Percentiles rank a stretch among this genome's conserved stretches.
Conservation (phyloP, 2,888 invertebrate species). For the Drosophila nigricruria region DNA sequence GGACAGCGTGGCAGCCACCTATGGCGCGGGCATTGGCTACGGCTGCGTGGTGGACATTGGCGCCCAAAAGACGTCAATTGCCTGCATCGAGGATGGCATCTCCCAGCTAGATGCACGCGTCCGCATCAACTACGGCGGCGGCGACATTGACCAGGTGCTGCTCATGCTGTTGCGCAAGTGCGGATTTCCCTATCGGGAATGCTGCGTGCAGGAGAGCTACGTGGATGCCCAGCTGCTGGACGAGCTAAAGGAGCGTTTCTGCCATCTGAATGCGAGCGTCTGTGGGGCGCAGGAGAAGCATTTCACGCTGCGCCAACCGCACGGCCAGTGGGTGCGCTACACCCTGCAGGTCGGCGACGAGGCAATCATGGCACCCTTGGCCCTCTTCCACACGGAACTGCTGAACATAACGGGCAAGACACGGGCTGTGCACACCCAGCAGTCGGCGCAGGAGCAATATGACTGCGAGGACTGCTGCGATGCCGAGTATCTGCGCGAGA, state of each 20-base stretch:
- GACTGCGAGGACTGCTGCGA: conserved; percentile 98
- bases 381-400: conserved; percentile 94
- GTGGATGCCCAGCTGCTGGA: conserved; percentile 92
- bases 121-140: conserved; percentile 94
- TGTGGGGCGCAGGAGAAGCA: conserved; percentile 95
- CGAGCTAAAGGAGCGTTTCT: conserved; percentile 94
- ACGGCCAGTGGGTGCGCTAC: conserved; percentile 89
- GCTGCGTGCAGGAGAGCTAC: conserved; percentile 89
- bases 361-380: conserved; percentile 95
- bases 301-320: conserved; percentile 88
- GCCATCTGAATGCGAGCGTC: conserved; percentile 95
- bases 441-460: conserved; percentile 88
- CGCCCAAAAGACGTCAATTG: conserved; percentile 97
- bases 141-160: conserved; percentile 95
- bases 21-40: conserved; percentile 92
- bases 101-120: conserved; percentile 94
- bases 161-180: conserved; percentile 95
- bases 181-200: conserved; percentile 95
- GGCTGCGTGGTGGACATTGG: conserved; percentile 98
- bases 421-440: conserved; percentile 88
- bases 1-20: conserved; percentile 94
- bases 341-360: conserved; percentile 95
- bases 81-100: conserved; percentile 98
- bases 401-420: conserved; percentile 92
- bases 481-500: conserved; percentile 95